These are phyloP conservation scores for Ctenomys sociabilis DNA, from an alignment of 2,113 vertebrate genomes.

Conservation along the genomic window DNA sequence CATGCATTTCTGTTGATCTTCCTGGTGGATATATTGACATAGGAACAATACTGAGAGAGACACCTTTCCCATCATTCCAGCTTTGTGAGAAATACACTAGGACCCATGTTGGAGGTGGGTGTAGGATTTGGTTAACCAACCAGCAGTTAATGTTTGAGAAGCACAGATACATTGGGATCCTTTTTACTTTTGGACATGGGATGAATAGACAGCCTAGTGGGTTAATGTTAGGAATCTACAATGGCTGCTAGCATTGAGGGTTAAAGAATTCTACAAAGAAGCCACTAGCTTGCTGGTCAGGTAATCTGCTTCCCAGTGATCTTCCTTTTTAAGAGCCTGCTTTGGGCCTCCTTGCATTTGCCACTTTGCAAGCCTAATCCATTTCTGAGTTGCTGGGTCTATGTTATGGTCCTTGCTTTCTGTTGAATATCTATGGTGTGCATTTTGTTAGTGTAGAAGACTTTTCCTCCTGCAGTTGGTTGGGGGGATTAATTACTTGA, in stretches of 20 bases:
- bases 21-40: accelerated
- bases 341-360: accelerated
- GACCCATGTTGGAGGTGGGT: accelerated
- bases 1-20: accelerated
- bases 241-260: background rate
- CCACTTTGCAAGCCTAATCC: background rate
- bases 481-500: background rate
- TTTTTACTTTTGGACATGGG: accelerated
- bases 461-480: background rate
- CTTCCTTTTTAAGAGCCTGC: background rate
- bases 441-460: accelerated
- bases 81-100: accelerated
- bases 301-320: too few relatives aligned
- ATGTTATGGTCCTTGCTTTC: accelerated
- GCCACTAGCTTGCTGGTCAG: background rate
- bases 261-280: background rate
- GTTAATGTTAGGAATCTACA: accelerated
- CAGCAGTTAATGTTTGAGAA: accelerated
- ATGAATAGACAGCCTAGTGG: accelerated
- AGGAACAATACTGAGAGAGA: accelerated
- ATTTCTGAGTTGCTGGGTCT: accelerated
- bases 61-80: accelerated
- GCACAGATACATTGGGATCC: accelerated
- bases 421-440: accelerated
- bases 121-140: background rate